Conservation (phyloP, 2,888 invertebrate genomes). For the Pharmacophagus antenor region DNA sequence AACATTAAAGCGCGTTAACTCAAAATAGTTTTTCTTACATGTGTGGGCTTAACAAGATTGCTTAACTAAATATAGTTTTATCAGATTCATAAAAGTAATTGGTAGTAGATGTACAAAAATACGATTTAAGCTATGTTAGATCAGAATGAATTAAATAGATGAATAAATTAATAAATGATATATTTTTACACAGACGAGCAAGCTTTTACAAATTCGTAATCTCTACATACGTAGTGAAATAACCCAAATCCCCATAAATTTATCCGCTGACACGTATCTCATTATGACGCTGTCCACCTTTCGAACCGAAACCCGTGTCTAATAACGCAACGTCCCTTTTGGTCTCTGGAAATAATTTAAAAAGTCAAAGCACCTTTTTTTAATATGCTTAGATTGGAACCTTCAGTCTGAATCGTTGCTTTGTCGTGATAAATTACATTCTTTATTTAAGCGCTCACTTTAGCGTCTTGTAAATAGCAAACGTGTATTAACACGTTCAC, state of each 20-base stretch:
- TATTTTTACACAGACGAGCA: too few relatives aligned
- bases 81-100: too few relatives aligned
- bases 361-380: constrained; percentile 1
- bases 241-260: constrained; percentile 5
- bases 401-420: neutral
- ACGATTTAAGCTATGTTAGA: too few relatives aligned
- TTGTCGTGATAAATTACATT: neutral
- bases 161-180: too few relatives aligned
- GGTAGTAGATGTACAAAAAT: too few relatives aligned
- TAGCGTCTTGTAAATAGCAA: too few relatives aligned
- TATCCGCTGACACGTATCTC: constrained; percentile 16
- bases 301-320: constrained; percentile 17
- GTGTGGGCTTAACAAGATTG: too few relatives aligned
- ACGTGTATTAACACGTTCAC: too few relatives aligned
- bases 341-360: neutral
- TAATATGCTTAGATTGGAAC: neutral
- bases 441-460: neutral
- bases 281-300: constrained; percentile 17
- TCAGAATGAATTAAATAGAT: too few relatives aligned
- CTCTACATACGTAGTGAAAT: neutral
- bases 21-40: too few relatives aligned
- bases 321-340: constrained; percentile 4
- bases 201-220: neutral
- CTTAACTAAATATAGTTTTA: too few relatives aligned
- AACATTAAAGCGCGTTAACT: too few relatives aligned